Evolutionary conservation across 2,797 vertebrate species (phyloP), one percentile per base, ranked within the genome.

Genomic region (Labroides dimidiatus): DNA sequence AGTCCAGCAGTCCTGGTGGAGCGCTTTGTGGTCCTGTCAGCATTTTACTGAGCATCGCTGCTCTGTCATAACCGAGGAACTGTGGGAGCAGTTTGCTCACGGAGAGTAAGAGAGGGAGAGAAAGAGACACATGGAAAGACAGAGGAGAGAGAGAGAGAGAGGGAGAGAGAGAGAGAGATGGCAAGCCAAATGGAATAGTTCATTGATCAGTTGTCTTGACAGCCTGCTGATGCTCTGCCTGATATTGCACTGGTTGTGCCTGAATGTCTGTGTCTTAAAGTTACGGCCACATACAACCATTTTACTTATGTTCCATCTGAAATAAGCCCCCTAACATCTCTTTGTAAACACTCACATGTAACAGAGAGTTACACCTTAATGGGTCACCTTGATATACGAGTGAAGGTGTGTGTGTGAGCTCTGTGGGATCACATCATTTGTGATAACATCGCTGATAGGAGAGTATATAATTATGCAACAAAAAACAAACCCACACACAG

Each of bases 121-220:
- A 33, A 7, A 33, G 30, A 33, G 3, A 27, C 30, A 33, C 30
- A 72, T 64, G n/a, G 16, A 48, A 11, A 43, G 49, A 56, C 44
- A 54, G 68, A 69, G 30, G 30, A 33, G 27, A 27, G 36, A 12
- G 11, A 79, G 70, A 72, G 69, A 20, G 21, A 48, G 10, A 43
- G 58, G n/a, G n/a, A n/a, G n/a, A 56, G 49, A 54, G 70, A 69
- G 76, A 83, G 67, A 80, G 67, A 70, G 65, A 57, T 72, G 77
- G 84, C 85, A 84, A 77, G 78, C 85, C 89, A 88, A 90, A 89
- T 88, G 83, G 85, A 92, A 88, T 82, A 84, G 72, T 85, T 89
- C 75, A 91, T 92, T 91, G 90, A 91, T 92, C 84, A 90, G 90
- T 79, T 84, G 85, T 86, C 82, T 84, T 85, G 89, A 89, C 87